Base-by-base conservation (phyloP, 1,140 invertebrate genomes). In the Harlomillsia oculata region DNA sequence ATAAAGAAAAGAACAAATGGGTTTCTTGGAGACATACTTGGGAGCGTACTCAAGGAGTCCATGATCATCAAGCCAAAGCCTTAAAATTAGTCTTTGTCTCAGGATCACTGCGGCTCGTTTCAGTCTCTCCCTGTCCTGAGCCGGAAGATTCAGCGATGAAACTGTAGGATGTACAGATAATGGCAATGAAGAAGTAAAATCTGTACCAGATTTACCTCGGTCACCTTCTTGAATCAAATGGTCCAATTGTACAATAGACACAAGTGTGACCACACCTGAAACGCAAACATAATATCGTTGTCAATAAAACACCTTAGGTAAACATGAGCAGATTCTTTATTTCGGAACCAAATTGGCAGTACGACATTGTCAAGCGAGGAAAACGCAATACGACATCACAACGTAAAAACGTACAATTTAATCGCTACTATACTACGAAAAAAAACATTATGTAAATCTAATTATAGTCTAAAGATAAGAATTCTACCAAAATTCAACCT, bases 191-290 rank as follows among this genome's bases (percentile, higher is more conserved):
- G 29, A 32, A 60, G 46, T 30, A 18, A 3, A 4, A 4, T 48
- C 32, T 2, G 37, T 37, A 13, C 46, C 44, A 37, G 39, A 39
- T 51, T 50, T 51, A 44, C 18, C 25, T 50, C 48, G 40, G 20
- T 50, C 34, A 83, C 87, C 63, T 81, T 83, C 59, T 49, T 64
- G 50, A 14, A 55, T 60, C 11, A 64, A 43, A 29, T 58, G 48
- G 25, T 60, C 55, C 11, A 64, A 34, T 41, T 60, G 62, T 20
- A 58, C 54, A 8, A 64, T 52, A n/a, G 58, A 58, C 20, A 84
- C 82, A 54, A 88, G 71, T 59, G 83, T 85, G 32, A 84, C 87
- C 64, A 89, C 87, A 59, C 85, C 86, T 89, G 70, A 18, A 76
- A 75, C 62, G 41, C 63, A 66, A n/a, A n/a, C n/a, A n/a, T n/a